Percentiles rank a stretch among this genome's conserved stretches.
Conservation (phyloP, 1,140 invertebrate species). For the Procambarus clarkii region DNA sequence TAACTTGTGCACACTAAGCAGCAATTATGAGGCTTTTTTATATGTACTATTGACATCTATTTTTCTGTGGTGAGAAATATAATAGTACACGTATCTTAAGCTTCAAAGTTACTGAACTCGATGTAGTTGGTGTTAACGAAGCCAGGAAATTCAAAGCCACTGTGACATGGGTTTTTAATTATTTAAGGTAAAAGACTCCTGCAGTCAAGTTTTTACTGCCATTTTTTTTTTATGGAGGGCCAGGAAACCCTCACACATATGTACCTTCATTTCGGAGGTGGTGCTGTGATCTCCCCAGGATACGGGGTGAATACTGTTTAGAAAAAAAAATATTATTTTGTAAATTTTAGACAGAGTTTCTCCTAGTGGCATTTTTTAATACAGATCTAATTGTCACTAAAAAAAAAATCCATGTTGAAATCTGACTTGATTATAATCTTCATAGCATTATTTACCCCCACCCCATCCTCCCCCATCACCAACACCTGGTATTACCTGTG, state of each 20-base stretch:
- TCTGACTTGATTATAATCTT: constrained; percentile 1
- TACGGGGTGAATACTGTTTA: constrained; percentile 5
- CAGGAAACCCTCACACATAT: constrained; percentile 15
- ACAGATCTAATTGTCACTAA: background rate
- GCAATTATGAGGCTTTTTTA: background rate
- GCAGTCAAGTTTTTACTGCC: constrained; percentile 67
- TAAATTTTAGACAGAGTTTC: constrained; percentile 10
- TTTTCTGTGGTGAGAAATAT: background rate
- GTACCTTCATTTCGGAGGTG: constrained; percentile 43
- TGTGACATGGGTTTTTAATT: constrained; percentile 55
- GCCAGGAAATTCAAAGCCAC: constrained; percentile 56
- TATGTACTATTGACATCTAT: constrained; percentile 16
- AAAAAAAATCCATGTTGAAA: background rate
- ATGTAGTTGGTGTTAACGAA: constrained; percentile 6
- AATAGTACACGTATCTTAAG: background rate
- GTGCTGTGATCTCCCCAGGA: constrained; percentile 22
- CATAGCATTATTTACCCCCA: constrained; percentile 1
- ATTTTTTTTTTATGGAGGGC: constrained; percentile 52
- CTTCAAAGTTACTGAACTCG: background rate
- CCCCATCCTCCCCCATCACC: background rate
- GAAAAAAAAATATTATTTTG: background rate
- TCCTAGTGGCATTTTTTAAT: background rate
- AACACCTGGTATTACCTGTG: background rate
- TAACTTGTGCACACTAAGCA: background rate
- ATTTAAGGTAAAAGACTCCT: constrained; percentile 32